A percentile compares a stretch with the other conserved stretches of the same genome.
These are phyloP conservation scores for Parotia lawesii DNA, from an alignment of 2,113 vertebrate genomes.

Conservation along the genomic window DNA sequence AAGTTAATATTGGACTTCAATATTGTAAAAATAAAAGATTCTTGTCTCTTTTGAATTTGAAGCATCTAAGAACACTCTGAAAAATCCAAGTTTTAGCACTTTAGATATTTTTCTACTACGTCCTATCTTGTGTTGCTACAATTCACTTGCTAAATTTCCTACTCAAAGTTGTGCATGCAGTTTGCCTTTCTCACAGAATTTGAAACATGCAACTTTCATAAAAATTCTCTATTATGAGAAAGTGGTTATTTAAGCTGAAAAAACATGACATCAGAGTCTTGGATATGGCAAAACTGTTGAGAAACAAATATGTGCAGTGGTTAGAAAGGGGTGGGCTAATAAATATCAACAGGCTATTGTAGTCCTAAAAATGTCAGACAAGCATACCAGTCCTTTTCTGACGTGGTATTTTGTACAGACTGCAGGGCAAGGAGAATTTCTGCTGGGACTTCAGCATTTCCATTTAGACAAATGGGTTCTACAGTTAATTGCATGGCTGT, in stretches of 20 bases:
- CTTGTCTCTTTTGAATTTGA: not conserved
- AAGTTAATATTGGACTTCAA: not conserved
- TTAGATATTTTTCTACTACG: not conserved
- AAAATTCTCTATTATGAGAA: not conserved
- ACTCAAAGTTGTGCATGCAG: not conserved
- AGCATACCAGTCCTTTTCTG: not conserved
- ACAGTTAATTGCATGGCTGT: not conserved
- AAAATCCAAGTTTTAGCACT: not conserved
- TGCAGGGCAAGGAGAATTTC: not conserved
- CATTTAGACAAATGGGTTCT: not conserved
- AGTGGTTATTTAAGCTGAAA: not conserved
- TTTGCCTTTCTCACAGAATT: not conserved
- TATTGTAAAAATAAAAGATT: not conserved
- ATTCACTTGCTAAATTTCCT: not conserved
- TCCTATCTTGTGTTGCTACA: not conserved
- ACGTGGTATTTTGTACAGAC: not conserved
- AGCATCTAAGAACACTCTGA: not conserved
- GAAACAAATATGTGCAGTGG: not conserved
- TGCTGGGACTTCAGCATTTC: not conserved
- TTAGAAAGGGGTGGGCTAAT: not conserved
- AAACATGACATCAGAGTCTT: not conserved
- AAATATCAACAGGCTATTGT: not conserved
- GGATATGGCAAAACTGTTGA: not conserved
- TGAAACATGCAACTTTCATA: not conserved
- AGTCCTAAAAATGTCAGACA: not conserved